Percentiles rank a stretch among this genome's conserved stretches.
These are phyloP conservation scores for Metopolophium dirhodum DNA, from an alignment of 1,140 invertebrate species.

Conservation along the genomic window DNA sequence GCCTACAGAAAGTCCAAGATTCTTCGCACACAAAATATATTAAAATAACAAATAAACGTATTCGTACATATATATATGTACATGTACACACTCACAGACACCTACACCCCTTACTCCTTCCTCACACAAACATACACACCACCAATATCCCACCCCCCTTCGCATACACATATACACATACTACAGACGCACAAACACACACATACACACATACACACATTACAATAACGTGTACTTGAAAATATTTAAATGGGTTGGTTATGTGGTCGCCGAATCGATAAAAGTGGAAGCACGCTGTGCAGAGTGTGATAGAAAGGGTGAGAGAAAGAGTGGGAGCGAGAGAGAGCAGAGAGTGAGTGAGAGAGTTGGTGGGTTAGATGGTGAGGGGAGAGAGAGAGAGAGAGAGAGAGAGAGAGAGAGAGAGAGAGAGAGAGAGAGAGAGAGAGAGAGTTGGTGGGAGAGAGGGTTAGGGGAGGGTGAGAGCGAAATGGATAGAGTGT, in stretches of 20 bases:
- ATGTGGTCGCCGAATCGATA: conserved; percentile 56
- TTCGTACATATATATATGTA: not conserved
- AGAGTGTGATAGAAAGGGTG: conserved; percentile 5
- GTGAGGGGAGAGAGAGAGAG: not conserved
- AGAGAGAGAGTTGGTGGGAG: not conserved
- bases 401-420: not conserved
- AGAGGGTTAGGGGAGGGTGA: not conserved
- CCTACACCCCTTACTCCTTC: not conserved
- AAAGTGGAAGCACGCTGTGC: conserved; percentile 48
- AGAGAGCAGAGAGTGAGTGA: not conserved
- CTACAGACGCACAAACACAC: not conserved
- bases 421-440: not conserved
- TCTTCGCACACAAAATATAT: not conserved
- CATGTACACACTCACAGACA: not conserved
- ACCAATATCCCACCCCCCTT: not conserved
- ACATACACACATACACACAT: not conserved
- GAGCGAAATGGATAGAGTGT: not conserved
- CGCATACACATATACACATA: not conserved
- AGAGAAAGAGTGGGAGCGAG: not conserved
- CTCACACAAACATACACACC: not conserved
- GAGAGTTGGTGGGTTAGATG: not conserved
- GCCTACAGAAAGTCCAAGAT: conserved; percentile 17
- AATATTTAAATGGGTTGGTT: conserved; percentile 56
- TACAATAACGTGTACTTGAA: conserved; percentile 41
- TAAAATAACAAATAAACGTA: conserved; percentile 19